Conservation (phyloP, 30 jellyfish, hydroid and myxozoan genomes). For the Calvadosia cruxmelitensis region DNA sequence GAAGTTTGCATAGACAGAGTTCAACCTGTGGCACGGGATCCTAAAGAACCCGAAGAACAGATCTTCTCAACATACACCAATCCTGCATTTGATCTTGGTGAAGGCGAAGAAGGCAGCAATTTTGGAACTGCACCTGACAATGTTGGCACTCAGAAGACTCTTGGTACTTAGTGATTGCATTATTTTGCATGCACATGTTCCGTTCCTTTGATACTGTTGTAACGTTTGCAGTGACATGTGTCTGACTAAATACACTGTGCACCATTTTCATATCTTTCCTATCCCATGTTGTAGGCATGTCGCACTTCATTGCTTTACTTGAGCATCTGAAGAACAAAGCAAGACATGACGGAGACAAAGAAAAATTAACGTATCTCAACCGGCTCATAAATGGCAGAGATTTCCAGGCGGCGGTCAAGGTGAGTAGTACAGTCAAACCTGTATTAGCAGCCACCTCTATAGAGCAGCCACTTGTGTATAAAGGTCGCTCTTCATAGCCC, state of each 20-base stretch:
- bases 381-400: constrained; percentile 49
- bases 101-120: constrained; percentile 26
- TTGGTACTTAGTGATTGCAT: too few relatives aligned
- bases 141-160: not conserved
- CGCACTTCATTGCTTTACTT: constrained; percentile 68
- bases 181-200: too few relatives aligned
- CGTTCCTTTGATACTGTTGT: too few relatives aligned
- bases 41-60: constrained; percentile 8
- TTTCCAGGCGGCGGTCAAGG: constrained; percentile 70
- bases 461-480: too few relatives aligned
- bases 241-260: not conserved
- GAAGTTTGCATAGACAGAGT: constrained; percentile 40
- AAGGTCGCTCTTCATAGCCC: too few relatives aligned
- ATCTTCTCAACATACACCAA: constrained; percentile 53
- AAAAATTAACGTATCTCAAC: constrained; percentile 36
- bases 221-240: not conserved
- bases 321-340: constrained; percentile 55
- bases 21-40: constrained; percentile 7
- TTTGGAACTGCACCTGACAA: not conserved
- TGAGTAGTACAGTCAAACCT: not conserved
- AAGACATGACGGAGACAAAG: constrained; percentile 38
- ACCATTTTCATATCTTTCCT: too few relatives aligned
- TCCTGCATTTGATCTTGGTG: constrained; percentile 81
- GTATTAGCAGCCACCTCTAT: too few relatives aligned
- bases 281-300: constrained; percentile 52